phyloP scores from a whole-genome alignment of 2,113 vertebrate species.

The Notarius quadriscutis region DNA sequence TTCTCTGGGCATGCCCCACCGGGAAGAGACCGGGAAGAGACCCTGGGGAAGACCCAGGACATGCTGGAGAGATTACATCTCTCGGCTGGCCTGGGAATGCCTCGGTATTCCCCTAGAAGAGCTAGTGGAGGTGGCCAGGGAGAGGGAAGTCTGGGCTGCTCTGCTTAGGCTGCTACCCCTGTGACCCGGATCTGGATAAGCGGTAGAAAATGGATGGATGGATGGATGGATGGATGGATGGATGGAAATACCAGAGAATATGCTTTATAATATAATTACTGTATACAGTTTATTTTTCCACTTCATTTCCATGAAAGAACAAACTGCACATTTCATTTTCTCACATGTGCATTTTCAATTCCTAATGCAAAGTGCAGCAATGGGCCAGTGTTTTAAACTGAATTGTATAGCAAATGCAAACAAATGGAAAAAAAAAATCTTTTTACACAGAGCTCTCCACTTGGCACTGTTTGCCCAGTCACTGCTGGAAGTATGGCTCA shows the following conservation, averaged over 20 bases:
- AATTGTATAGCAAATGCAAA: slow-evolving; percentile 18
- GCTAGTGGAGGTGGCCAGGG: too few relatives aligned
- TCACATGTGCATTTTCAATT: not conserved
- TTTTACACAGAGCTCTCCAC: slow-evolving; percentile 32
- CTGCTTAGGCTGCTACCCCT: too few relatives aligned
- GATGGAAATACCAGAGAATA: not conserved
- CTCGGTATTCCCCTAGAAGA: too few relatives aligned
- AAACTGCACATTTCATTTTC: slow-evolving; percentile 3
- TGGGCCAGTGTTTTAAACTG: not conserved
- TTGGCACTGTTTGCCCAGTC: slow-evolving; percentile 41
- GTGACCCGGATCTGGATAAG: too few relatives aligned
- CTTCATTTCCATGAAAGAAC: not conserved
- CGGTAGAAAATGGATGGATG: too few relatives aligned
- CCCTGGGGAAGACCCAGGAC: too few relatives aligned
- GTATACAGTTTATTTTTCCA: not conserved
- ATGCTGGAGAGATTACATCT: too few relatives aligned
- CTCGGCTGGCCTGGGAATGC: too few relatives aligned
- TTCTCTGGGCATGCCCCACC: too few relatives aligned
- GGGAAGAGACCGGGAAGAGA: too few relatives aligned
- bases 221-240: too few relatives aligned
- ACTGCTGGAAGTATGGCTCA: slow-evolving; percentile 51
- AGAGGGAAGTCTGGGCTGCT: too few relatives aligned
- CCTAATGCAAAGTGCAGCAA: not conserved
- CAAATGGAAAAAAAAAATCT: slow-evolving; percentile 42
- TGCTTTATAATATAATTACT: not conserved